Base-by-base conservation (phyloP, 1,140 invertebrate genomes). In the Acromyrmex echinatior region DNA sequence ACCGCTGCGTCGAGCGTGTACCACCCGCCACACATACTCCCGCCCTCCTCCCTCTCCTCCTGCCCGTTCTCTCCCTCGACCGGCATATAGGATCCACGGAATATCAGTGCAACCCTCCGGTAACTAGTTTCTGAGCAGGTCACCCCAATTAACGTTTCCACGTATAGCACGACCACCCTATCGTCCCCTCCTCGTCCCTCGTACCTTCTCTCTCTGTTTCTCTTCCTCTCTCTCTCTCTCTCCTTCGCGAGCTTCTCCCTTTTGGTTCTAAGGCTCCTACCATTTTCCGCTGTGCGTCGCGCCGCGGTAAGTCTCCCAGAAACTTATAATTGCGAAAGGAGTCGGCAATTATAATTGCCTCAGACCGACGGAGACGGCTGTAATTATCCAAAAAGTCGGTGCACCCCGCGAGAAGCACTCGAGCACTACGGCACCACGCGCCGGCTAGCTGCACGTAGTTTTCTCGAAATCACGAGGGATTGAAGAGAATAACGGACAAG, bases 311-410 rank as follows among this genome's bases (percentile, higher is more conserved):
- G 91, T 93, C 94, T 94, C 93, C 92, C 88, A 92, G 93, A 95
- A 95, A 95, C 95, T 95, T 95, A 95, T 95, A 95, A 95, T 95
- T 95, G 94, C 95, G 92, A 95, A 95, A 95, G 95, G 95, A 95
- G 95, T 93, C 92, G 93, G 94, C 95, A 95, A 95, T 95, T 95
- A 95, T 95, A 95, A 95, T 95, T 95, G 95, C 95, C 92, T 91
- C 90, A 86, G 87, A 85, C 87, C 90, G 89, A 88, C 90, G 84
- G 92, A 93, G 93, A 93, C 93, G 92, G 91, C 92, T 92, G 93
- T 94, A 95, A 95, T 94, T 94, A 95, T 95, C 92, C 92, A 89
- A 93, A 94, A 92, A 94, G 90, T 93, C 90, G 91, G 90, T 89
- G 91, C 89, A 87, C 88, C 39, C 87, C 68, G 82, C 68, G 68